Evolutionary conservation across 1,140 invertebrate genomes (phyloP).

Genomic region (Lordiphosa collinella): DNA sequence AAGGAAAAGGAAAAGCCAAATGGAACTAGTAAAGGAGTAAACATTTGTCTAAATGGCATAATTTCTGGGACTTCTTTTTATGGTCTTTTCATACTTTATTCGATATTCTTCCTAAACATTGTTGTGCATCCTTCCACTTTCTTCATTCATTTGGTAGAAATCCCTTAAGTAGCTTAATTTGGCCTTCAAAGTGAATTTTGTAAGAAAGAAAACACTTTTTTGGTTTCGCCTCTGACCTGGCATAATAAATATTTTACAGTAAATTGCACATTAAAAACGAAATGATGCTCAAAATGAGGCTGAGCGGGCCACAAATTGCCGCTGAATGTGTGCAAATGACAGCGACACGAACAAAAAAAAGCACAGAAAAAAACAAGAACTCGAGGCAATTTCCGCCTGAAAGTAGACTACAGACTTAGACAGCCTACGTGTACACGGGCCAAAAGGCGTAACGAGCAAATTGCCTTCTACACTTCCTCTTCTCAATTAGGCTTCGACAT

Average conservation of each 20-base stretch:
- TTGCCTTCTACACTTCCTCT: neutral
- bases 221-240: neutral
- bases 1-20: too few relatives aligned
- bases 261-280: constrained; percentile 41
- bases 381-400: constrained; percentile 59
- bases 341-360: constrained; percentile 13
- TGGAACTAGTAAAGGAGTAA: too few relatives aligned
- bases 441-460: constrained; percentile 40
- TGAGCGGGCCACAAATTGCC: constrained; percentile 39
- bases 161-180: too few relatives aligned
- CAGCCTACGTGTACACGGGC: constrained; percentile 33
- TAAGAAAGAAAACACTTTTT: too few relatives aligned
- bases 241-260: constrained; percentile 52
- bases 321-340: constrained; percentile 39
- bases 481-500: constrained; percentile 3
- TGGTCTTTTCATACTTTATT: too few relatives aligned
- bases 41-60: too few relatives aligned
- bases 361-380: constrained; percentile 19
- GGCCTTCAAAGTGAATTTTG: too few relatives aligned
- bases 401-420: constrained; percentile 34
- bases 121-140: too few relatives aligned
- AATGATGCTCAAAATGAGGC: constrained; percentile 6
- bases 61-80: too few relatives aligned
- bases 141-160: too few relatives aligned
- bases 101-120: too few relatives aligned